Base-by-base conservation (phyloP, 2,888 invertebrate genomes). In the Caenorhabditis sp. region DNA sequence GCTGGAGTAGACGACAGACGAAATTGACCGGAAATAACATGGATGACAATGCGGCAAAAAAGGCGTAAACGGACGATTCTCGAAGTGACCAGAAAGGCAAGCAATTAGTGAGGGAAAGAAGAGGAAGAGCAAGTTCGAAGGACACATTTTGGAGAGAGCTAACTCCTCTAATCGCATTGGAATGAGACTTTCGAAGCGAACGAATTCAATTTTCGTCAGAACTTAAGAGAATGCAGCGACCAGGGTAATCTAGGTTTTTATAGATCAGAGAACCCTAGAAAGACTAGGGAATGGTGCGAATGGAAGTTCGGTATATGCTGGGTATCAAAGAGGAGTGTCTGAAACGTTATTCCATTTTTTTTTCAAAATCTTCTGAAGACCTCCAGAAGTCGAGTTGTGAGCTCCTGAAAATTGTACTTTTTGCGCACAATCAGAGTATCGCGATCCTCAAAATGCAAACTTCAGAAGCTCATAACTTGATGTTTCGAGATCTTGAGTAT, bases 11-110 rank as follows among this genome's bases (percentile, higher is more conserved):
- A 31, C 51, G 77, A 68, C 31, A 35, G 31, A 12, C 77, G 77
- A 69, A 77, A 77, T 70, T 61, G 70, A 77, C 77, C 77, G 77
- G 70, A 79, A 79, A 80, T 73, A 80, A 77, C 76, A 74, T 74
- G 68, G 66, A 69, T 56, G 80, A 80, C 72, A 73, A 80, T 59
- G 49, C 24, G 68, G 47, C 56, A 75, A 75, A 51, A 75, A 14
- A 64, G 59, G 28, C 70, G 44, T n/a, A n/a, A 49, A 66, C 66
- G 66, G 66, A 44, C 47, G 72, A 72, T 61, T 47, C 19, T 19
- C 59, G 26, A 64, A 66, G 54, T 66, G 74, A 75, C 56, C 74
- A 66, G 41, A 74, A 74, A 74, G 59, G 68, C 61, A 59, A 69
- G 76, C 76, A 77, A 77, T 77, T 77, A 77, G 76, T 59, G 69